Base-by-base conservation (phyloP, 2,113 vertebrate species). In the Burhinus bistriatus region DNA sequence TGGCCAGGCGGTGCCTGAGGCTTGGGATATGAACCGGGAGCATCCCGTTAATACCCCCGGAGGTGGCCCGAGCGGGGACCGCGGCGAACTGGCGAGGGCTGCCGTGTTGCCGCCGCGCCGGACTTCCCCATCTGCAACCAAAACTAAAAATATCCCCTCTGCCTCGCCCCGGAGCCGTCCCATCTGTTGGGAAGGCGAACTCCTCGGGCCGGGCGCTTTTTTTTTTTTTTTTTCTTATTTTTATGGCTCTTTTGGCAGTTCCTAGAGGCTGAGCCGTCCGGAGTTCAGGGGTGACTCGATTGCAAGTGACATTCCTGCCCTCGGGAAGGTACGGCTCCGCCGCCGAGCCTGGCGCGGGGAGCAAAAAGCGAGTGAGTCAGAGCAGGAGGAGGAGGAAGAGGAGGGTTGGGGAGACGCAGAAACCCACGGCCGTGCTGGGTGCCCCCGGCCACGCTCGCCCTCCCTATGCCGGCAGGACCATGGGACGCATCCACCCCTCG, bases 221-320 rank as follows among this genome's bases (percentile, higher is more conserved):
- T 59, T 25, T 23, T 4, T 9, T 23, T 12, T 20, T 22, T 58
- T 58, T 58, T 22, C 21, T 47, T 70, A 6, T 52, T 75, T 68
- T 68, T 45, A 12, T 34, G 8, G 10, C 34, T 83, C 2, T 77
- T 95, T 90, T 83, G 81, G 93, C 94, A 90, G 93, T 20, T 88
- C 89, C 93, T 70, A 16, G 58, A 77, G 94, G 96, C 94, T 61
- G 89, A 93, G 83, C 66, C 3, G 2, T 5, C 26, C 49, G 1
- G 64, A 51, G 86, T 76, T 91, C 66, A 12, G 83, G 65, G 94
- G 96, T 93, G 91, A 95, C 83, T 68, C 68, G 58, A 95, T 90
- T 23, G 62, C 78, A 66, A 44, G 57, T 95, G 93, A 95, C 89
- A 95, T 66, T 57, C 49, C 86, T 86, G 76, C 86, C 84, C 58